Evolutionary conservation across 2,888 invertebrate genomes (phyloP).

Genomic region (Trichogramma dendrolimi): DNA sequence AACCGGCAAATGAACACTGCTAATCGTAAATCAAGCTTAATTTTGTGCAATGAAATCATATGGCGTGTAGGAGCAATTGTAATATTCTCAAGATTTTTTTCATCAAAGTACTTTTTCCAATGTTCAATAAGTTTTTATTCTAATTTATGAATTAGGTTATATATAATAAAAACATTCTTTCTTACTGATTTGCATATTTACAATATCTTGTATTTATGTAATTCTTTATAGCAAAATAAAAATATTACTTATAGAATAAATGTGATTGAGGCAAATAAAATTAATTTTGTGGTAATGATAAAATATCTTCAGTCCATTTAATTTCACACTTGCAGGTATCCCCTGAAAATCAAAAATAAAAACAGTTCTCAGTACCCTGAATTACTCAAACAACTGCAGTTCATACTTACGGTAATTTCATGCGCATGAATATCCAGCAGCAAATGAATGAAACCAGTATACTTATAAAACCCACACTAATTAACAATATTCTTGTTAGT

Average conservation of each 20-base stretch:
- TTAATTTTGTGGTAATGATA: not conserved
- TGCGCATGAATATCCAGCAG: slow-evolving; percentile 96
- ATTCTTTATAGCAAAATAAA: not conserved
- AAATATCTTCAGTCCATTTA: not conserved
- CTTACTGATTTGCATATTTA: not conserved
- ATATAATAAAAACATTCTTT: not conserved
- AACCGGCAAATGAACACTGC: slow-evolving; percentile 46
- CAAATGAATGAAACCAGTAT: slow-evolving; percentile 92
- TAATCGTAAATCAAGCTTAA: no score
- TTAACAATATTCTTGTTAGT: slow-evolving; percentile 83
- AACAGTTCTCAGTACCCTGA: no score
- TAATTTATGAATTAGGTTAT: not conserved
- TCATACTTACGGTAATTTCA: slow-evolving; percentile 79
- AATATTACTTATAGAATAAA: not conserved
- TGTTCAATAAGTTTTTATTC: not conserved
- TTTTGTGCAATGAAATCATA: no score
- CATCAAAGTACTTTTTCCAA: no score
- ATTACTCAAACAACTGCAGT: slow-evolving; percentile 5
- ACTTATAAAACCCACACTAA: slow-evolving; percentile 86
- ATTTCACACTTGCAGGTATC: slow-evolving; percentile 48
- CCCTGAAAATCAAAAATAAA: slow-evolving; percentile 41
- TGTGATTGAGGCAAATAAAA: not conserved
- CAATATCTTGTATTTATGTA: no score
- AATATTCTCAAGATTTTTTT: no score
- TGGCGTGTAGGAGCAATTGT: no score